Evolutionary conservation across 2,797 vertebrate species (phyloP).

Genomic region (Pangasius larnaudii): DNA sequence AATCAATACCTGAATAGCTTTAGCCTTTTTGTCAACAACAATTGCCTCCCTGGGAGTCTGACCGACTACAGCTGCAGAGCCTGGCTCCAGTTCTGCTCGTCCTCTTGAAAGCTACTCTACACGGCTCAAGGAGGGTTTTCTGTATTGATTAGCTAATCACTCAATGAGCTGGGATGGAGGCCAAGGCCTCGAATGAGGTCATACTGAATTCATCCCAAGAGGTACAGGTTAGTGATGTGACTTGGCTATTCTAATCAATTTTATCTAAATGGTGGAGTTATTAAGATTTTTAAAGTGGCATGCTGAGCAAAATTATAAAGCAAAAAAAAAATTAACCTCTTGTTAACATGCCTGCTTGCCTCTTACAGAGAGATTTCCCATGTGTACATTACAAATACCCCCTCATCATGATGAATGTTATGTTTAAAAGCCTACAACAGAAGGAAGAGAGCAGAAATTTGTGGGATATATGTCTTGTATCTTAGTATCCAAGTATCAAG

Average conservation of each 20-base stretch:
- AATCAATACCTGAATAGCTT: slow-evolving; percentile 56
- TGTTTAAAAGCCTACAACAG: not conserved
- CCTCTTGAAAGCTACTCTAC: slow-evolving; percentile 38
- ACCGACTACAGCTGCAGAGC: slow-evolving; percentile 38
- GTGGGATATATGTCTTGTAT: not conserved
- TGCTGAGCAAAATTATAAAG: not conserved
- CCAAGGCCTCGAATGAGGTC: slow-evolving; percentile 41
- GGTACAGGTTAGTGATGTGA: slow-evolving; percentile 32
- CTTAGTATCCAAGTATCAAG: not conserved
- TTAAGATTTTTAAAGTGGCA: not conserved
- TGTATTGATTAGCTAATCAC: slow-evolving; percentile 52
- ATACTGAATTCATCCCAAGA: slow-evolving; percentile 23
- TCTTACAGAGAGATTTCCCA: not conserved
- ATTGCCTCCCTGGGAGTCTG: slow-evolving; percentile 39
- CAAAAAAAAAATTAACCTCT: not conserved
- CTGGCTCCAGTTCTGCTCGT: slow-evolving; percentile 35
- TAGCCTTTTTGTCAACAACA: slow-evolving; percentile 47
- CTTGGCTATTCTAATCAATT: slow-evolving; percentile 13
- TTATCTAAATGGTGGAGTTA: slow-evolving; percentile 18
- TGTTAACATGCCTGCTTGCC: not conserved
- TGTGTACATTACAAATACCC: not conserved
- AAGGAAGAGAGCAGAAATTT: not conserved
- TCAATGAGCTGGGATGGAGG: slow-evolving; percentile 35
- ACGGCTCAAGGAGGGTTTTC: slow-evolving; percentile 38
- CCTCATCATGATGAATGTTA: not conserved